These are phyloP conservation scores for Heliocidaris erythrogramma DNA, from an alignment of 35 echinoderm and acorn worm species.

Conservation along the genomic window DNA sequence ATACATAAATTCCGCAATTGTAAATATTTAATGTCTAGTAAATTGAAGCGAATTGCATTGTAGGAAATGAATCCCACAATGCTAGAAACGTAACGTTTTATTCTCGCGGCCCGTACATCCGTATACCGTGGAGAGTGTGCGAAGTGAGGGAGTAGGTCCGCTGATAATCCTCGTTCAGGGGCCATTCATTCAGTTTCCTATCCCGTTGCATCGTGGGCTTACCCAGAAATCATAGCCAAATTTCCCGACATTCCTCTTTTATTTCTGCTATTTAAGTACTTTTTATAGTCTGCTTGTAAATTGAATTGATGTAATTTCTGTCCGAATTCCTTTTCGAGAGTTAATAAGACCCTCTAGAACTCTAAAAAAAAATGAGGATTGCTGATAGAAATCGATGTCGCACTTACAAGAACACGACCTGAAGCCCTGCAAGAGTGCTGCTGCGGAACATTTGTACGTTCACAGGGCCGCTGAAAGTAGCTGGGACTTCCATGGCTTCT, in stretches of 20 bases:
- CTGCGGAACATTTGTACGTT: not conserved
- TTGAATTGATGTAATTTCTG: not conserved
- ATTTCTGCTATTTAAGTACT: conserved; percentile 53
- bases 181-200: not conserved
- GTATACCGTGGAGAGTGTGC: not conserved
- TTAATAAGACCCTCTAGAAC: not conserved
- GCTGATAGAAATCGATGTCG: not conserved
- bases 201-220: conserved; percentile 85
- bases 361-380: not conserved
- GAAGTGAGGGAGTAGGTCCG: too few relatives aligned
- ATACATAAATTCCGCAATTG: not conserved
- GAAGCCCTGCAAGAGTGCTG: not conserved
- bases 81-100: not conserved
- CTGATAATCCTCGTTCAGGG: conserved; percentile 30
- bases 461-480: not conserved
- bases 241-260: conserved; percentile 67
- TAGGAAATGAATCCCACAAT: conserved; percentile 50
- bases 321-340: not conserved
- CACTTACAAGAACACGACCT: not conserved
- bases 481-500: not conserved
- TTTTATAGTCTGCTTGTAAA: conserved; percentile 54
- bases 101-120: not conserved
- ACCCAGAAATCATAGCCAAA: conserved; percentile 77
- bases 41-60: conserved; percentile 22
- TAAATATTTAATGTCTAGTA: not conserved